These are phyloP conservation scores for Ochlodes sylvanus DNA, from an alignment of 2,888 invertebrate species.

Conservation along the genomic window DNA sequence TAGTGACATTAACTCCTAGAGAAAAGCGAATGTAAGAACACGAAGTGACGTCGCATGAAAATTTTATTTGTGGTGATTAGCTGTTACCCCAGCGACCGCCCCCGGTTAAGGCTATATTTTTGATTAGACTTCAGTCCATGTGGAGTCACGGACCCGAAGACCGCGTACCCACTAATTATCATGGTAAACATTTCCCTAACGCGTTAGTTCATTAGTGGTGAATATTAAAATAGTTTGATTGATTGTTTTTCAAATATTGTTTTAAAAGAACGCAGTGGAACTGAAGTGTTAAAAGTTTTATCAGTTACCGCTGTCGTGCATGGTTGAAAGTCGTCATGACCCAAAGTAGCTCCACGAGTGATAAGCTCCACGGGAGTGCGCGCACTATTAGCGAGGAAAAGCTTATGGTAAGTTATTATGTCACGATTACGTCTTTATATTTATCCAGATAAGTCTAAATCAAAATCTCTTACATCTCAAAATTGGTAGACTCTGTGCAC, in stretches of 20 bases:
- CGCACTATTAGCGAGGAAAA: slow-evolving; percentile 77
- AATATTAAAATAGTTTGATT: slow-evolving; percentile 43
- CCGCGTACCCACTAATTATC: slow-evolving; percentile 51
- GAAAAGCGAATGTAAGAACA: slow-evolving; percentile 22
- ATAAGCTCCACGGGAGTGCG: slow-evolving; percentile 66
- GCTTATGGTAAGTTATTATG: slow-evolving; percentile 64
- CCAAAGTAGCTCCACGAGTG: slow-evolving; percentile 67
- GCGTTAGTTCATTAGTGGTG: slow-evolving; percentile 32
- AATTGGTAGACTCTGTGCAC: no score
- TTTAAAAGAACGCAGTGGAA: not conserved
- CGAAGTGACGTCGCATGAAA: slow-evolving; percentile 62
- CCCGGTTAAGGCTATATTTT: slow-evolving; percentile 71
- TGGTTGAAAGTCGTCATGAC: slow-evolving; percentile 65
- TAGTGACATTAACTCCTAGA: slow-evolving; percentile 24
- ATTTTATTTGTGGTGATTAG: slow-evolving; percentile 79
- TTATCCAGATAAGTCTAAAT: no score
- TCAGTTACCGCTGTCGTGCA: slow-evolving; percentile 24
- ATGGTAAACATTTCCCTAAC: slow-evolving; percentile 43
- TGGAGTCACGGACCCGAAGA: slow-evolving; percentile 57
- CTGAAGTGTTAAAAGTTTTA: slow-evolving; percentile 23
- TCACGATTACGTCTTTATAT: no score
- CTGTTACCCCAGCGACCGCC: slow-evolving; percentile 75
- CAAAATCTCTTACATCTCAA: no score
- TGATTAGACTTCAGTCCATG: slow-evolving; percentile 74
- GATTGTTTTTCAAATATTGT: slow-evolving; percentile 34